A percentile compares a stretch with the other conserved stretches of the same genome.
phyloP scores from a whole-genome alignment of 2,113 vertebrate species.

The Eira barbara region DNA sequence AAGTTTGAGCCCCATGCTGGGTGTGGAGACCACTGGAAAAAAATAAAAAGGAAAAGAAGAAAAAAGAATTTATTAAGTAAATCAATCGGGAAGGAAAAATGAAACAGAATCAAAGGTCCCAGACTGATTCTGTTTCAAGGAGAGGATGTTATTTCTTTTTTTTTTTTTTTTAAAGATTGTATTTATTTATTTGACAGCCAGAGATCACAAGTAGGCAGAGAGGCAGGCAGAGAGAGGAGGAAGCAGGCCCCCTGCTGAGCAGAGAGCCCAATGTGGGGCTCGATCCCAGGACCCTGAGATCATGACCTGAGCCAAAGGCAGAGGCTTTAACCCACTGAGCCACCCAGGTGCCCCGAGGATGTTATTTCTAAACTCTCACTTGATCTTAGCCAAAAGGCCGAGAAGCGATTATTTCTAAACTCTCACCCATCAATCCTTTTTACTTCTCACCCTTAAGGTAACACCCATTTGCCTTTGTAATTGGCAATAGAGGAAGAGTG shows the following conservation, averaged over 20 bases:
- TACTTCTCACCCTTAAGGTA: background rate
- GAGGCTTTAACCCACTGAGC: too few relatives aligned
- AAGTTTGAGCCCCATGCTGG: background rate
- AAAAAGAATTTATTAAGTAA: background rate
- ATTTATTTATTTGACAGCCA: too few relatives aligned
- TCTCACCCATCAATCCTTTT: background rate
- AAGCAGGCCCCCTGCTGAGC: too few relatives aligned
- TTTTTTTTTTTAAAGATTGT: too few relatives aligned
- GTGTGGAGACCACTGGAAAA: background rate
- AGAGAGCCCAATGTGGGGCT: too few relatives aligned
- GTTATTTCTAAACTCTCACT: too few relatives aligned
- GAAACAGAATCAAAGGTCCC: background rate
- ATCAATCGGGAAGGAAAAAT: background rate
- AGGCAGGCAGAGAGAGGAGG: too few relatives aligned
- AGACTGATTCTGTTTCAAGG: background rate
- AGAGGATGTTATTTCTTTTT: background rate
- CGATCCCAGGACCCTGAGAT: too few relatives aligned
- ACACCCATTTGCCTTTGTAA: background rate
- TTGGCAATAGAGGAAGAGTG: background rate
- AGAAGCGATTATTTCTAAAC: slow-evolving; percentile 32
- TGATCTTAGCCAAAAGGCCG: too few relatives aligned
- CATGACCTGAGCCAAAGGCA: too few relatives aligned
- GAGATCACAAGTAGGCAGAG: too few relatives aligned
- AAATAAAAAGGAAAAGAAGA: background rate
- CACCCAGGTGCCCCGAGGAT: too few relatives aligned